Conservation (phyloP, 1,140 invertebrate genomes). For the Drosophila yakuba region DNA sequence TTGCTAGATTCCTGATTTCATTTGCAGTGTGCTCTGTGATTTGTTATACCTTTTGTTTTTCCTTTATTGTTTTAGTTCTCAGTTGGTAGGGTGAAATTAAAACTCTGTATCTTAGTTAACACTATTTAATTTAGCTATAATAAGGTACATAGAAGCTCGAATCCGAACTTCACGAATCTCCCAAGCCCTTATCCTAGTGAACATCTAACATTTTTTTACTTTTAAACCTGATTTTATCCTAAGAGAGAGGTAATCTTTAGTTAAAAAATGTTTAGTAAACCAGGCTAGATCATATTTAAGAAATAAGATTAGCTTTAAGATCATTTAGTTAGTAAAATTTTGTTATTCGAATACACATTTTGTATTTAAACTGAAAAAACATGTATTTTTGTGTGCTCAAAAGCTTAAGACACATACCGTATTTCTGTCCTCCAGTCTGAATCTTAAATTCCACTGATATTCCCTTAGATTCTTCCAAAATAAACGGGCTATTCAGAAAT, state of each 20-base stretch:
- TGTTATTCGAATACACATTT: background rate
- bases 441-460: too few species aligned
- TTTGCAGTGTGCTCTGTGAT: slow-evolving; percentile 53
- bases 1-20: slow-evolving; percentile 29
- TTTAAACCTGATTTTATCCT: background rate
- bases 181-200: too few species aligned
- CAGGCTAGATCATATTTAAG: background rate
- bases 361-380: background rate
- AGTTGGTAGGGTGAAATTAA: background rate
- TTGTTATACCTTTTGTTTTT: slow-evolving; percentile 62
- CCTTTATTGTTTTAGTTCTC: slow-evolving; percentile 28
- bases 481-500: too few species aligned
- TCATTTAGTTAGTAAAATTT: slow-evolving; percentile 12
- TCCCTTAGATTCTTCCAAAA: too few species aligned
- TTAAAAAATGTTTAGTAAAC: background rate
- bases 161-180: slow-evolving; percentile 5
- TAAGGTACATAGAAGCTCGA: slow-evolving; percentile 6
- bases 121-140: too few species aligned
- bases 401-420: too few species aligned
- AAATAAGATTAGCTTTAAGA: background rate
- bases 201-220: background rate
- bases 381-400: background rate
- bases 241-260: background rate
- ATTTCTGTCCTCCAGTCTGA: too few species aligned
- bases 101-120: slow-evolving; percentile 3